Conservation (phyloP, 2,888 invertebrate species). For the Bellardia pandia region DNA sequence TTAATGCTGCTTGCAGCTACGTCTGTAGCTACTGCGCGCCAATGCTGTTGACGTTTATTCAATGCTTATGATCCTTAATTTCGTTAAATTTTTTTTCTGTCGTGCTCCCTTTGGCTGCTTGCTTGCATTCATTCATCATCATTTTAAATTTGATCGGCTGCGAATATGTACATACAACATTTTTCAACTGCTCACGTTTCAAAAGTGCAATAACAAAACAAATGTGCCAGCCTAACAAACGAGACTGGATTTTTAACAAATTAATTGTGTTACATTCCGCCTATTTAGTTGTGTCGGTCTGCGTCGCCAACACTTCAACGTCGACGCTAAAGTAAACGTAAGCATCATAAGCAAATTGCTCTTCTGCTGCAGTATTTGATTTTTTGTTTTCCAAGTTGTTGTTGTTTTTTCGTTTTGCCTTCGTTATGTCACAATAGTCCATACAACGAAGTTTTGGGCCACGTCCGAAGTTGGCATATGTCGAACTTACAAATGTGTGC, state of each 20-base stretch:
- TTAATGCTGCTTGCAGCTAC: conserved; percentile 27
- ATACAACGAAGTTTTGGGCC: conserved; percentile 70
- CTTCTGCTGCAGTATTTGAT: conserved; percentile 16
- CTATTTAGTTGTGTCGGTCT: conserved; percentile 41
- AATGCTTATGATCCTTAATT: conserved; percentile 84
- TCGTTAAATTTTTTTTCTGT: conserved; percentile 81
- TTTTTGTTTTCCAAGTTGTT: too few species aligned
- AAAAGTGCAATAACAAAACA: conserved; percentile 49
- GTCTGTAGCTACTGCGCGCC: not conserved
- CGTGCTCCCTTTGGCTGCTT: conserved; percentile 72
- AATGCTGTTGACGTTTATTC: conserved; percentile 57
- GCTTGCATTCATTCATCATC: conserved; percentile 83
- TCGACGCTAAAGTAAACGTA: conserved; percentile 23
- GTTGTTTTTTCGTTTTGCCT: conserved; percentile 34
- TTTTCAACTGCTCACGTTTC: conserved; percentile 62
- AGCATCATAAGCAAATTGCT: conserved; percentile 7
- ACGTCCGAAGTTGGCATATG: conserved; percentile 74
- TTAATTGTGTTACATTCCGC: conserved; percentile 67
- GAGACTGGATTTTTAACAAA: conserved; percentile 58
- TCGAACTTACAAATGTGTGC: conserved; percentile 60
- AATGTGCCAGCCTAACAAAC: not conserved
- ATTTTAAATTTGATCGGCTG: conserved; percentile 85
- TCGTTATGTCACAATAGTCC: conserved; percentile 69
- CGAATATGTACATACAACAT: conserved; percentile 80
- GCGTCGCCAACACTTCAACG: conserved; percentile 27